These are phyloP conservation scores for Ceratosolen solmsi DNA, from an alignment of 1,140 invertebrate genomes.

Conservation along the genomic window DNA sequence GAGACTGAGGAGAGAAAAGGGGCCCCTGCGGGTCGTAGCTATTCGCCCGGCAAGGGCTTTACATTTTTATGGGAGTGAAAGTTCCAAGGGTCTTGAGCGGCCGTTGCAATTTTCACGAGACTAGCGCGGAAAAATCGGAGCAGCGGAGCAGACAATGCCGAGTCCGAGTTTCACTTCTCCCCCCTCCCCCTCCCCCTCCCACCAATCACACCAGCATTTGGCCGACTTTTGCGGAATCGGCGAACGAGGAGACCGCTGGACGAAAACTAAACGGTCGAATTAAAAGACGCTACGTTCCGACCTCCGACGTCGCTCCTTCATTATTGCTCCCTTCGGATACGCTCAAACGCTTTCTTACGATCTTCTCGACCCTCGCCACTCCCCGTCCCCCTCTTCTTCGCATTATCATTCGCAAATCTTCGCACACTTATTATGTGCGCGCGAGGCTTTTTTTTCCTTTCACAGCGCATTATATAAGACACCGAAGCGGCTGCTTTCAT, in stretches of 20 bases:
- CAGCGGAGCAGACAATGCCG: conserved; percentile 59
- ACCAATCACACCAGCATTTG: background rate
- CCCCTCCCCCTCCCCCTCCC: background rate
- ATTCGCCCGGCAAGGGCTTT: conserved; percentile 58
- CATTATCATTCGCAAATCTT: background rate
- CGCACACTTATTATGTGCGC: no score
- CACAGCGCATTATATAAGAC: no score
- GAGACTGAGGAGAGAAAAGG: conserved; percentile 52
- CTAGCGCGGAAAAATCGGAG: conserved; percentile 62
- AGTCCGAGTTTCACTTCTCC: conserved; percentile 67
- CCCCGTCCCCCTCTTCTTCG: background rate
- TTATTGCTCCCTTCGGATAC: background rate
- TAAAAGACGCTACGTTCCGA: conserved; percentile 18
- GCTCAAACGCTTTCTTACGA: background rate
- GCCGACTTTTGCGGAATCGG: background rate
- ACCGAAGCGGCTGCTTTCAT: no score
- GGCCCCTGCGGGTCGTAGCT: conserved; percentile 8
- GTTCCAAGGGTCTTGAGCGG: conserved; percentile 65
- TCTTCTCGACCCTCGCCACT: background rate
- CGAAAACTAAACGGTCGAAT: conserved; percentile 51
- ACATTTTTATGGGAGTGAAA: conserved; percentile 73
- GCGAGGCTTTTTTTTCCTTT: no score
- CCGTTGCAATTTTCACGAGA: conserved; percentile 61
- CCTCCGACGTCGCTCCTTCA: background rate
- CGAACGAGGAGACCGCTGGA: background rate